These are phyloP conservation scores for Vannuccia rotundouncinata DNA, from an alignment of 2,888 invertebrate species.

Conservation along the genomic window DNA sequence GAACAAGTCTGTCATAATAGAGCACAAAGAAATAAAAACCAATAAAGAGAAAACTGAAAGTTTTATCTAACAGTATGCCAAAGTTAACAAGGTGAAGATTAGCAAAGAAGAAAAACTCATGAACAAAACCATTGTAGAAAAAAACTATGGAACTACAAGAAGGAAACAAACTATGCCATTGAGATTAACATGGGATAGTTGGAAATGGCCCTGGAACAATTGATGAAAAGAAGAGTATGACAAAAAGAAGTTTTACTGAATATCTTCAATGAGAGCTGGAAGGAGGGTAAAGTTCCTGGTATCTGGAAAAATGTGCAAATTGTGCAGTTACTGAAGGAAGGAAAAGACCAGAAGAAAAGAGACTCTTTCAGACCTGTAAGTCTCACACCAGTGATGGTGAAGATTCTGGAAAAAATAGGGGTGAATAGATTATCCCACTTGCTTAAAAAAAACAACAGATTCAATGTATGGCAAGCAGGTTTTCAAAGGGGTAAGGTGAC, in stretches of 20 bases:
- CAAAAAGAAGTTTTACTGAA: background rate
- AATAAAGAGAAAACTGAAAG: background rate
- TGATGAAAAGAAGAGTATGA: background rate
- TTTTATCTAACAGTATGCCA: background rate
- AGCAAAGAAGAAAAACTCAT: background rate
- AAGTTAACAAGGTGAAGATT: background rate
- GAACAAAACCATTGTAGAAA: background rate
- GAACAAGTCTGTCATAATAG: background rate
- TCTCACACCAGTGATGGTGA: background rate
- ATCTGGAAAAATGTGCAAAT: constrained; percentile 21
- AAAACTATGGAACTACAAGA: background rate
- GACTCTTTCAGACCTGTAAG: background rate
- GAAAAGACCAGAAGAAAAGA: background rate
- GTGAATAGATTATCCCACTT: background rate
- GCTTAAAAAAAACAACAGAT: background rate
- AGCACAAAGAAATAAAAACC: background rate
- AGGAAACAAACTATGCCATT: background rate
- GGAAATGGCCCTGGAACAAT: background rate
- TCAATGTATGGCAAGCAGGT: constrained; percentile 8
- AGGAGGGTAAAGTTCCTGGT: background rate
- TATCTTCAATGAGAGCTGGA: constrained; percentile 18
- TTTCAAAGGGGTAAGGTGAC: constrained; percentile 14
- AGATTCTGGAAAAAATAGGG: background rate
- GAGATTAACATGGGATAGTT: background rate
- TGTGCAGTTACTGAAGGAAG: background rate